phyloP scores from a whole-genome alignment of 2,797 vertebrate genomes.

The Protosalanx chinensis region DNA sequence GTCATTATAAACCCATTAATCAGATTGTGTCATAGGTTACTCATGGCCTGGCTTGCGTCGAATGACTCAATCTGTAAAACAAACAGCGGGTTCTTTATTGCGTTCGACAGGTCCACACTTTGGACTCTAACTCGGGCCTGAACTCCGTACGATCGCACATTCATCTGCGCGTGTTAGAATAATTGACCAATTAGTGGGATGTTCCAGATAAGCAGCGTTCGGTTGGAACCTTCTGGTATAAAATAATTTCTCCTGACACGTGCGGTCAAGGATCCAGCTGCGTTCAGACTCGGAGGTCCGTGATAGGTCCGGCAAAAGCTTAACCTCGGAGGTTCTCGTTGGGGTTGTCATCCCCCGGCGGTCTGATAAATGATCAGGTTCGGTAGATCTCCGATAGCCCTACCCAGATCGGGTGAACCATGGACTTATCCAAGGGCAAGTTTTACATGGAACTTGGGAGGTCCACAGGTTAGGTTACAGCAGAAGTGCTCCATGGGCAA shows the following conservation, averaged over 20 bases:
- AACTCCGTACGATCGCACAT: slow-evolving; percentile 40
- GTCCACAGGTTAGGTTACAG: slow-evolving; percentile 27
- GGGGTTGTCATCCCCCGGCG: slow-evolving; percentile 20
- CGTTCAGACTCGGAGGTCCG: slow-evolving; percentile 42
- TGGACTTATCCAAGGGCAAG: not conserved
- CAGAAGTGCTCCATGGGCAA: slow-evolving; percentile 49
- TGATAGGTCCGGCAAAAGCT: slow-evolving; percentile 3
- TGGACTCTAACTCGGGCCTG: slow-evolving; percentile 40
- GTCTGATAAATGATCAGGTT: no score
- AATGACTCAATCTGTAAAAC: slow-evolving; percentile 73
- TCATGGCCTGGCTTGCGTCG: slow-evolving; percentile 71
- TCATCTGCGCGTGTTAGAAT: slow-evolving; percentile 55
- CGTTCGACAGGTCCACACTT: slow-evolving; percentile 62
- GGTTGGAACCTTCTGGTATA: slow-evolving; percentile 47
- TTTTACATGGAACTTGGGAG: slow-evolving; percentile 12
- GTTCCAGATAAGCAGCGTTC: slow-evolving; percentile 56
- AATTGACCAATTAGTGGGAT: slow-evolving; percentile 71
- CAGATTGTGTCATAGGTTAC: slow-evolving; percentile 80
- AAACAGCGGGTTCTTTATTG: slow-evolving; percentile 72
- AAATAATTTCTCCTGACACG: slow-evolving; percentile 49
- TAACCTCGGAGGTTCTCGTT: slow-evolving; percentile 40
- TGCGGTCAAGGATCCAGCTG: slow-evolving; percentile 59
- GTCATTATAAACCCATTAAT: slow-evolving; percentile 78
- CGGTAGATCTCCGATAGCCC: slow-evolving; percentile 31
- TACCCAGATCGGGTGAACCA: not conserved